Conservation (phyloP, 2,888 invertebrate species). For the Zelleria hepariella region DNA sequence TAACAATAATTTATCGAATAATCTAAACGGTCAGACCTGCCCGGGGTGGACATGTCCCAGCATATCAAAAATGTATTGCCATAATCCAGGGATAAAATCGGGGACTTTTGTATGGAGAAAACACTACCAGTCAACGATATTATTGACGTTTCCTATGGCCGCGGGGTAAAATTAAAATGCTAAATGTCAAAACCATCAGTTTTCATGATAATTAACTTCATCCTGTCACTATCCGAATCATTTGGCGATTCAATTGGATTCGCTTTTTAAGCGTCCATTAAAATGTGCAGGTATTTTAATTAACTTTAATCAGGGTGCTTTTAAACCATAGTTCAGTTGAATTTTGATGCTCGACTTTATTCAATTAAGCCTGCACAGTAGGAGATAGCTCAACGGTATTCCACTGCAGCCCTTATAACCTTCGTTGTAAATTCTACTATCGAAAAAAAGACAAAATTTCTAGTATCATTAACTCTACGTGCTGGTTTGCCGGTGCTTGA, state of each 20-base stretch:
- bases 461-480: too few species aligned
- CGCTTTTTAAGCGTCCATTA: not conserved
- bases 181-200: not conserved
- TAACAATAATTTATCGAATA: too few species aligned
- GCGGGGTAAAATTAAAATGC: not conserved
- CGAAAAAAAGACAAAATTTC: not conserved
- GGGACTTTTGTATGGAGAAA: too few species aligned
- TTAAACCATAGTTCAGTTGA: not conserved
- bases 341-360: not conserved
- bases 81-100: too few species aligned
- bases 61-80: too few species aligned
- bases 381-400: too few species aligned
- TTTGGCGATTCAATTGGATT: not conserved
- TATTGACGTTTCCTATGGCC: not conserved
- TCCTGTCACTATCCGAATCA: not conserved
- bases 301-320: not conserved
- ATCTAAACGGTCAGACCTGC: too few species aligned
- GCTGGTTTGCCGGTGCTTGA: too few species aligned
- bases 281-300: not conserved
- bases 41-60: too few species aligned
- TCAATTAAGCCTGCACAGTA: not conserved
- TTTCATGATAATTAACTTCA: not conserved
- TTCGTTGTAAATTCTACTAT: too few species aligned
- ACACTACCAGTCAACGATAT: too few species aligned
- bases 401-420: too few species aligned